These are phyloP conservation scores for Drosophila cognata DNA, from an alignment of 2,888 invertebrate species.

Conservation along the genomic window DNA sequence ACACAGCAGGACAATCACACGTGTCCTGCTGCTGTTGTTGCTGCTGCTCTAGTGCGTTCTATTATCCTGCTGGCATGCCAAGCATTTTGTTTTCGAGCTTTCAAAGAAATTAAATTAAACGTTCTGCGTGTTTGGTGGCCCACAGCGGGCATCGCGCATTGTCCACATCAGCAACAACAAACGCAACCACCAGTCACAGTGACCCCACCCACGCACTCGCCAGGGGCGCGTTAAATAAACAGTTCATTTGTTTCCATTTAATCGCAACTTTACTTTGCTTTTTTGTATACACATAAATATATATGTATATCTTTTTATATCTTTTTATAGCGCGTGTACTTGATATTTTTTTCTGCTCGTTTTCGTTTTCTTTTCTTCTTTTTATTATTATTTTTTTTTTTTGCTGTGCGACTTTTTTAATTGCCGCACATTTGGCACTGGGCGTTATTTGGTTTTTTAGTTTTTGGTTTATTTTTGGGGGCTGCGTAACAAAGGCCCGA, in stretches of 20 bases:
- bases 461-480: conserved; percentile 25
- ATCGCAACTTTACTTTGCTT: conserved; percentile 69
- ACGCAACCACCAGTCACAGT: conserved; percentile 1
- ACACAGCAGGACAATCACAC: conserved; percentile 59
- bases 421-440: conserved; percentile 71
- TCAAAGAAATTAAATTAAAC: conserved; percentile 82
- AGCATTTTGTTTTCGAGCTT: conserved; percentile 76
- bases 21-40: conserved; percentile 40
- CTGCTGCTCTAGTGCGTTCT: conserved; percentile 29
- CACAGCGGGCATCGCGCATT: conserved; percentile 51
- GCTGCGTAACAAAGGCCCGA: conserved; percentile 53
- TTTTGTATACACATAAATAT: conserved; percentile 18
- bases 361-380: conserved; percentile 20
- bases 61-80: conserved; percentile 61
- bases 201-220: conserved; percentile 26
- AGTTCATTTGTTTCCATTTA: conserved; percentile 81
- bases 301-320: conserved; percentile 15
- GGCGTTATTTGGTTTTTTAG: conserved; percentile 50
- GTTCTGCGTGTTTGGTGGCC: conserved; percentile 76
- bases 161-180: conserved; percentile 2
- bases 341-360: conserved; percentile 27
- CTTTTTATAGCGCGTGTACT: conserved; percentile 53
- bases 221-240: conserved; percentile 79
- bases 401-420: conserved; percentile 70
- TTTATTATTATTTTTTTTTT: conserved; percentile 25